These are phyloP conservation scores for Spisula subtruncata DNA, from an alignment of 2,888 invertebrate species.

Conservation along the genomic window DNA sequence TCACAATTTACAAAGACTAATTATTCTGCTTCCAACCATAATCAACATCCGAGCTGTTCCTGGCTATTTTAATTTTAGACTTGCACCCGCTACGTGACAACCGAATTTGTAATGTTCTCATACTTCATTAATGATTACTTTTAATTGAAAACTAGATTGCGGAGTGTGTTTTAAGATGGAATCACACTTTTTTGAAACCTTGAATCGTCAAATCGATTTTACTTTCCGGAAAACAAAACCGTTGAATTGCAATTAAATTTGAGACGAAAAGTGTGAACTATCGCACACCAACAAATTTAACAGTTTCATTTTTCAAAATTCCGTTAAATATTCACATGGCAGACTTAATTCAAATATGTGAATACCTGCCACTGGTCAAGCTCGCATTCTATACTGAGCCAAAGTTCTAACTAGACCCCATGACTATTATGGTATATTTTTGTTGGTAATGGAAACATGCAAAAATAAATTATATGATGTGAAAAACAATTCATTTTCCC, in stretches of 20 bases:
- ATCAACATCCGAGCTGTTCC: not conserved
- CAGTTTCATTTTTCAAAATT: not conserved
- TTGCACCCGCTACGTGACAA: not conserved
- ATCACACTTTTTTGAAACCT: not conserved
- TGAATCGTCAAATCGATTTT: not conserved
- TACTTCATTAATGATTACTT: not conserved
- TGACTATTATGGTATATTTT: too few relatives aligned
- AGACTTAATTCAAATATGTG: not conserved
- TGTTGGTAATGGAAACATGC: too few relatives aligned
- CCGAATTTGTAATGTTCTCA: not conserved
- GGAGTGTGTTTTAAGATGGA: not conserved
- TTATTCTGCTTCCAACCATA: not conserved
- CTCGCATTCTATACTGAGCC: too few relatives aligned
- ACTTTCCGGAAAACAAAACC: not conserved
- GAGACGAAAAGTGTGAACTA: not conserved
- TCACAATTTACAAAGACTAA: not conserved
- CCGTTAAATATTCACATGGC: not conserved
- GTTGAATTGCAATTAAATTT: not conserved
- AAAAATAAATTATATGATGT: too few relatives aligned
- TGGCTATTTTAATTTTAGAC: not conserved
- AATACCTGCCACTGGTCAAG: too few relatives aligned
- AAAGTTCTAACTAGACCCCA: too few relatives aligned
- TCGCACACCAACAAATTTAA: not conserved
- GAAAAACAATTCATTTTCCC: too few relatives aligned
- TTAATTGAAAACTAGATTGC: conserved; percentile 16